phyloP scores from a whole-genome alignment of 1,140 invertebrate species.

The Neelides sp. region DNA sequence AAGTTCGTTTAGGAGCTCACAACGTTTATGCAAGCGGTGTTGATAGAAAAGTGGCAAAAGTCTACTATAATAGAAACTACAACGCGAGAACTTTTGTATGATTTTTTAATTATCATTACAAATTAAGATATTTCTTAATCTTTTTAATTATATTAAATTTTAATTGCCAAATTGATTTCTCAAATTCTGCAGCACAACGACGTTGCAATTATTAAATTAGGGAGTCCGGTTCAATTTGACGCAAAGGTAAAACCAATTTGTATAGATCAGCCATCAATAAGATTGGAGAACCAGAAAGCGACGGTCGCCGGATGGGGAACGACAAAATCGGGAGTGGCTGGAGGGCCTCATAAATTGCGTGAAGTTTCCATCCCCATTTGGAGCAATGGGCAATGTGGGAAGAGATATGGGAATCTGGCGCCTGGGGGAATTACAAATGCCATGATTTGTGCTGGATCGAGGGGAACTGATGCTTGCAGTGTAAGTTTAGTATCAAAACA shows the following conservation, averaged over 20 bases:
- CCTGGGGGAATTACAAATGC: constrained; percentile 18
- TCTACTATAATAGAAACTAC: constrained; percentile 21
- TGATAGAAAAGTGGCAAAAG: neutral
- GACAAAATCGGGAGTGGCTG: constrained; percentile 7
- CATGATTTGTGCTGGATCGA: constrained; percentile 21
- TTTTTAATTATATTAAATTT: neutral
- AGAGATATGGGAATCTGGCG: constrained; percentile 13
- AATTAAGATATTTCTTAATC: neutral
- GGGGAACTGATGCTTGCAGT: constrained; percentile 17
- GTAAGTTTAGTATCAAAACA: too few species aligned
- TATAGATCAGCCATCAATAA: neutral
- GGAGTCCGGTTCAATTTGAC: neutral
- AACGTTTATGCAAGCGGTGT: constrained; percentile 4
- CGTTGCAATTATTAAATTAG: constrained; percentile 22
- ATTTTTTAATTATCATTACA: constrained; percentile 5
- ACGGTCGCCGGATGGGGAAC: constrained; percentile 25
- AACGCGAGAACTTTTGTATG: constrained; percentile 18
- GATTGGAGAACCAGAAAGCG: neutral
- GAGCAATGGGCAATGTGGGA: constrained; percentile 12
- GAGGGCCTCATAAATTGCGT: neutral
- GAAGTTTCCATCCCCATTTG: constrained; percentile 14
- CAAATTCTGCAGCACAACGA: constrained; percentile 21
- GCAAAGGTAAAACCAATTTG: constrained; percentile 11
- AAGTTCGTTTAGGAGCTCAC: constrained; percentile 20
- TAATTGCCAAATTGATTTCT: constrained; percentile 6